Evolutionary conservation across 2,797 vertebrate genomes (phyloP), one percentile per base, ranked within the genome.

Genomic region (Leuciscus waleckii): DNA sequence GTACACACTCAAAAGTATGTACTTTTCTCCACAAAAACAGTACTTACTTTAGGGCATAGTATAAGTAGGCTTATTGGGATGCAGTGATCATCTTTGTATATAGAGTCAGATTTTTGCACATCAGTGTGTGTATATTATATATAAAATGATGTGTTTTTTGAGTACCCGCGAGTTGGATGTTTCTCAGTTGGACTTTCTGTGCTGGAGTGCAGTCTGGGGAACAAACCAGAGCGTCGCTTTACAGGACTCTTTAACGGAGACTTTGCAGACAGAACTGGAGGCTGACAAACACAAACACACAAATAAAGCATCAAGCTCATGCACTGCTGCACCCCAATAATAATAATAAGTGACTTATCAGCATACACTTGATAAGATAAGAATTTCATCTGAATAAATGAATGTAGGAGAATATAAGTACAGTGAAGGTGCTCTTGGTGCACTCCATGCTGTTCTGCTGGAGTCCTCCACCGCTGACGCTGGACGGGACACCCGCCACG

Each of bases 201-300:
- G 93, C 94, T 96, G 0, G 97, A 97, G 95, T 98, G 98, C 88
- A 99, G 95, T 61, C 98, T 97, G 4, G 97, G 97, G 87, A 99
- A 99, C 85, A 99, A 95, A 35, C 97, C 98, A 0, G 98, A 99
- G 1, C 98, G 96, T n/a, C 98, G 93, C 90, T 99, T 99, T 89
- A 98, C 97, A 10, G 98, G 98, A 83, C 98, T 99, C 92, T 98
- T 95, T 1, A 98, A 96, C 26, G 97, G 97, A 92, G 96, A 98
- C 94, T 98, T 99, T 79, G 93, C 93, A 0, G 96, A 94, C 91
- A 51, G 69, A 0, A 93, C 94, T 0, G 98, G 97, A 82, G 98
- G 97, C 98, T 99, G 93, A 26, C 19, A 91, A 78, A 91, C 69
- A 88, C 79, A 70, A 74, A 61, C 26, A 51, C 39, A 81, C 39